Conservation (phyloP, 2,113 vertebrate species). For the Pterocles orientalis region DNA sequence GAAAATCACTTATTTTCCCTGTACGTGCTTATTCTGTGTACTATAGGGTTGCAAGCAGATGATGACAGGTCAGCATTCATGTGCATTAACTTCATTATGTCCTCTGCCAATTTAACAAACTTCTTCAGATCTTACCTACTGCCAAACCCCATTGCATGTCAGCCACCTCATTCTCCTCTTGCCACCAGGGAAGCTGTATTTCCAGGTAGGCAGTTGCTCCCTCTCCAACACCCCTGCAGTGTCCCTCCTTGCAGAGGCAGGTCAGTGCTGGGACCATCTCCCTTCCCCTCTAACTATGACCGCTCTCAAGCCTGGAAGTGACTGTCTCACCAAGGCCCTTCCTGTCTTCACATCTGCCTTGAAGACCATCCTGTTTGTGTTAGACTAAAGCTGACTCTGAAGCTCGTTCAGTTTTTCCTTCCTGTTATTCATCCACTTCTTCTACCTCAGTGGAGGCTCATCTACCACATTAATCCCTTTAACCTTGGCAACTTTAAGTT, state of each 20-base stretch:
- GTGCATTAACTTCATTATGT: background rate
- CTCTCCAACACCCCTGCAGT: background rate
- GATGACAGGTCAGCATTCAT: background rate
- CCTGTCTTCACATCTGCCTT: background rate
- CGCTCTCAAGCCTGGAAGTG: background rate
- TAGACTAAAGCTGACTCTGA: background rate
- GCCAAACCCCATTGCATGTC: background rate
- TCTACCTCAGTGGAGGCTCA: slow-evolving; percentile 27
- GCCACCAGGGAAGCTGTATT: background rate
- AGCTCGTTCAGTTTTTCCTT: slow-evolving; percentile 48
- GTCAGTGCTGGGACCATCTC: background rate
- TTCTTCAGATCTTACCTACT: background rate
- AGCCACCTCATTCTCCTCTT: background rate
- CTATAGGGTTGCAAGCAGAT: background rate
- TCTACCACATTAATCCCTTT: background rate
- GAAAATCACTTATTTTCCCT: background rate
- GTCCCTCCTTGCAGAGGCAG: background rate
- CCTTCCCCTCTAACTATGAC: background rate
- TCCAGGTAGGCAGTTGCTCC: background rate
- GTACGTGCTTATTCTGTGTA: background rate
- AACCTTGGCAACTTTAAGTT: background rate
- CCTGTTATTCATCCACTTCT: slow-evolving; percentile 53
- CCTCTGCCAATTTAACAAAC: background rate
- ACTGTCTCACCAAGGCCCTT: background rate
- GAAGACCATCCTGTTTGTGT: slow-evolving; percentile 47